Conservation (phyloP, 2,888 invertebrate species). For the Julus scandinavius region DNA sequence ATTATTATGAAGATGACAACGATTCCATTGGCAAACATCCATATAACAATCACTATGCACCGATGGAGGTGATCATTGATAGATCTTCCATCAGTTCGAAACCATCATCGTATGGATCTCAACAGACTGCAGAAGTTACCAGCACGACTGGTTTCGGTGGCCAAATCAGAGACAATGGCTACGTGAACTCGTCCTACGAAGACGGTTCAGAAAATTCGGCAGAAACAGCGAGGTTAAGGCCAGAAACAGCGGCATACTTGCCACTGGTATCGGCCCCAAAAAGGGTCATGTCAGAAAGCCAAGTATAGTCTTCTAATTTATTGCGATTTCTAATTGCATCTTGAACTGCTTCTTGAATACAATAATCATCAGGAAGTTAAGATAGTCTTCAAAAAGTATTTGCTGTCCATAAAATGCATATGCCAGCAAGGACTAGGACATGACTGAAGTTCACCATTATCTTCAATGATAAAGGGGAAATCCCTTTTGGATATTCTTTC, state of each 20-base stretch:
- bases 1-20: constrained; percentile 53
- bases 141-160: constrained; percentile 51
- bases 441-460: neutral
- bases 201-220: constrained; percentile 55
- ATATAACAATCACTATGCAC: constrained; percentile 48
- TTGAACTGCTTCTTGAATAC: neutral
- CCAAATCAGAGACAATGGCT: constrained; percentile 51
- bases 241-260: constrained; percentile 7
- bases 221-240: constrained; percentile 55
- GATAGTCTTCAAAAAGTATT: neutral
- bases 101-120: constrained; percentile 48
- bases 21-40: constrained; percentile 47
- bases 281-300: constrained; percentile 58
- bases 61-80: constrained; percentile 53
- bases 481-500: neutral
- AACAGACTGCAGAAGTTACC: constrained; percentile 53
- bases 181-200: constrained; percentile 55
- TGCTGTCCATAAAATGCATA: neutral
- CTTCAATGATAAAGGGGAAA: neutral
- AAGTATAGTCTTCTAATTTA: constrained; percentile 55
- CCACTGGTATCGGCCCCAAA: constrained; percentile 52
- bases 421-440: too few relatives aligned
- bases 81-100: constrained; percentile 54
- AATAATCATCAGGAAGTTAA: too few relatives aligned
- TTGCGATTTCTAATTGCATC: neutral